Base-by-base conservation (phyloP, 2,888 invertebrate species). In the Diarsia brunnea region DNA sequence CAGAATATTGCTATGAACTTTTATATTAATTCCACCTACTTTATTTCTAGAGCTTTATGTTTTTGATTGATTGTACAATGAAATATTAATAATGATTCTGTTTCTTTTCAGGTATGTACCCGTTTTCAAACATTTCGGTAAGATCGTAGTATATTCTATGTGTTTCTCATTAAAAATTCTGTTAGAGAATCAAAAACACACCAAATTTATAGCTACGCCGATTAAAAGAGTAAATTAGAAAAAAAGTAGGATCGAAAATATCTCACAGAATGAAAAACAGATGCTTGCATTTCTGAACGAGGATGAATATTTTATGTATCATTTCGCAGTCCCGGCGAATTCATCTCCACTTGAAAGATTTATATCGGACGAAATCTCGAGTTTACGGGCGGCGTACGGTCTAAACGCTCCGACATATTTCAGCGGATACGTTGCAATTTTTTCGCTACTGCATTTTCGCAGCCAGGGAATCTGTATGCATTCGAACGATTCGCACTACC, bases 281-380 rank as follows among this genome's bases (percentile, higher is more conserved):
- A 93, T 92, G 93, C 92, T 92, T 94, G 95, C 94, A 95, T 95
- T 94, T 94, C 91, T 92, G 92, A 94, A 93, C 87, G 91, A 84
- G 75, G 78, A 93, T 95, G 94, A 96, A 96, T 96, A 95, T 95
- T 95, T 95, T 92, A 96, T 93, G 92, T 95, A 95, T 94, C 95
- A 95, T 95, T 94, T 95, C 94, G 93, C 91, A 94, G 94, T 93
- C 92, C 83, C 91, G 89, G 91, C 88, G 90, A 93, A 95, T 96
- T 95, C 95, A 95, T 95, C 93, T 94, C 90, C 91, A 92, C 93
- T 94, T 91, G 94, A 95, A 95, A 95, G 95, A 96, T 96, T 95
- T 96, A 95, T 95, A 92, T 93, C 94, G 92, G 90, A 87, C 87
- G 89, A 94, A 95, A 95, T 95, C 92, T 95, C 89, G 91, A 93